phyloP scores from a whole-genome alignment of 2,888 invertebrate genomes.

The Nomada fabriciana region DNA sequence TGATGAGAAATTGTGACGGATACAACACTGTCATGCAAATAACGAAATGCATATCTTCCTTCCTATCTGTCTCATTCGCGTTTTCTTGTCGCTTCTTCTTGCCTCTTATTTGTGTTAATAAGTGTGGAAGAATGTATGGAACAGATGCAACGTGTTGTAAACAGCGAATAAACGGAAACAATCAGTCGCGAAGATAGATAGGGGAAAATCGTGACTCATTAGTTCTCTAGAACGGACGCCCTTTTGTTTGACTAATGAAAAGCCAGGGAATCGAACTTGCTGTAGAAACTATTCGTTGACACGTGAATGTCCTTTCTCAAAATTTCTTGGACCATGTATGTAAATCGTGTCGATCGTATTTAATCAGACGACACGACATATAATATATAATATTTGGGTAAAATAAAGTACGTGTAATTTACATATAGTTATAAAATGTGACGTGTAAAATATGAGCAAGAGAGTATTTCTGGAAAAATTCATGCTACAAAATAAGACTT shows the following conservation, averaged over 20 bases:
- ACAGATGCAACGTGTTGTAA: conserved; percentile 7
- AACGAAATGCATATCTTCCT: background rate
- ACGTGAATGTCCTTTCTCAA: background rate
- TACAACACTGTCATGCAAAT: background rate
- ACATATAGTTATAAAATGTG: too few species aligned
- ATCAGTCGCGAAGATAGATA: conserved; percentile 10
- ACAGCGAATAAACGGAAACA: background rate
- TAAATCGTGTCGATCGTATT: too few species aligned
- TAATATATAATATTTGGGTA: too few species aligned
- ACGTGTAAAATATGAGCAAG: too few species aligned
- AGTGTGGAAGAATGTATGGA: background rate
- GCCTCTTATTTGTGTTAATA: background rate
- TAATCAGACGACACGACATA: too few species aligned
- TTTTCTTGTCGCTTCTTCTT: background rate
- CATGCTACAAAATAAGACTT: too few species aligned
- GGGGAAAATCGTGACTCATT: too few species aligned
- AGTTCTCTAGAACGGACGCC: background rate
- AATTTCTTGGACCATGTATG: background rate
- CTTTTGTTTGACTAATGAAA: conserved; percentile 2
- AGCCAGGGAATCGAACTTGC: background rate
- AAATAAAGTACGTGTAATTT: too few species aligned
- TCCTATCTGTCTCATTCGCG: too few species aligned
- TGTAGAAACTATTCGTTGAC: background rate
- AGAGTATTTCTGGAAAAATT: too few species aligned
- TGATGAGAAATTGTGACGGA: background rate